Evolutionary conservation across 2,888 invertebrate species (phyloP).

Genomic region (Dryococelus australis): DNA sequence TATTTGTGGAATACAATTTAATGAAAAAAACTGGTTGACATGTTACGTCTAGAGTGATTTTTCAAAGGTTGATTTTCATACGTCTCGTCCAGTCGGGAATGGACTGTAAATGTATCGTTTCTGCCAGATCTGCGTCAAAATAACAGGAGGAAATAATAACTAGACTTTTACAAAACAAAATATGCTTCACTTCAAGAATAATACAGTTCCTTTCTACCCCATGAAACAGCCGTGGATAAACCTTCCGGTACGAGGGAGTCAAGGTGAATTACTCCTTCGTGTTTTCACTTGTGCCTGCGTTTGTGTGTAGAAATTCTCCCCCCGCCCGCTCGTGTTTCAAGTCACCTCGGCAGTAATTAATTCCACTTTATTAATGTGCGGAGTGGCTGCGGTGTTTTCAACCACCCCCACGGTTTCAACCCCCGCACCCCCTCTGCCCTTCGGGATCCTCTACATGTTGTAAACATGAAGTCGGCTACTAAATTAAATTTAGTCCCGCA

Average conservation of each 20-base stretch:
- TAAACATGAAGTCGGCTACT: neutral
- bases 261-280: neutral
- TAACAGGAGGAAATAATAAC: too few species aligned
- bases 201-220: neutral
- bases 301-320: neutral
- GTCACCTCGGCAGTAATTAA: slow-evolving; percentile 1
- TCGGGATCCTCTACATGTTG: neutral
- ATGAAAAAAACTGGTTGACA: too few species aligned
- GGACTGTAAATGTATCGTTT: too few species aligned
- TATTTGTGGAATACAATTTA: too few species aligned
- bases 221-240: neutral
- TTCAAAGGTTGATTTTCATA: too few species aligned
- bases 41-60: too few species aligned
- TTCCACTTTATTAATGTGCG: slow-evolving; percentile 16
- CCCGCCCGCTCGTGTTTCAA: neutral
- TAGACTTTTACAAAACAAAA: too few species aligned
- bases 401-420: neutral
- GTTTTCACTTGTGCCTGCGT: neutral
- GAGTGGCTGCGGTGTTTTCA: neutral
- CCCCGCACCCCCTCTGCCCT: neutral
- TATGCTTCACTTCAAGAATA: too few species aligned
- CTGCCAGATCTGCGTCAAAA: too few species aligned
- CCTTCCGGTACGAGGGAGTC: neutral
- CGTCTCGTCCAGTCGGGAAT: too few species aligned
- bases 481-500: neutral